These are phyloP conservation scores for Allygus modestus DNA, from an alignment of 2,888 invertebrate species.

Conservation along the genomic window DNA sequence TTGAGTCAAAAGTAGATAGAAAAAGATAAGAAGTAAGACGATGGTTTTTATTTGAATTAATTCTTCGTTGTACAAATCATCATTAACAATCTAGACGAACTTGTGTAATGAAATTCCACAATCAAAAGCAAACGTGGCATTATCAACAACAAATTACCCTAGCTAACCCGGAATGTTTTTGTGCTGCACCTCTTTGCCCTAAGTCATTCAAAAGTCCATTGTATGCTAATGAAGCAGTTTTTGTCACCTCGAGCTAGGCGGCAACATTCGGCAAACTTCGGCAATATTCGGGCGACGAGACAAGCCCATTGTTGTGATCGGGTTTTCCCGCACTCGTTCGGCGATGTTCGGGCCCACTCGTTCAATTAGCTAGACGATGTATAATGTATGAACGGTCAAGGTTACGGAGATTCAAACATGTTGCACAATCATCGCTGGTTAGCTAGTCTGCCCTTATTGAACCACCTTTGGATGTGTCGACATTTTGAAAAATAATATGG, in stretches of 20 bases:
- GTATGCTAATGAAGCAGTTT: background rate
- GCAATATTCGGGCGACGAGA: background rate
- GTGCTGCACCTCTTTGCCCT: background rate
- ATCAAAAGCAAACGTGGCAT: too few species aligned
- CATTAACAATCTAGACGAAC: too few species aligned
- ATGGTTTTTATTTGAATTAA: too few species aligned
- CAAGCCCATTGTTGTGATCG: background rate
- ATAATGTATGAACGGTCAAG: conserved; percentile 21
- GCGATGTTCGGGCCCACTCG: conserved; percentile 11
- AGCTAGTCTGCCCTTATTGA: background rate
- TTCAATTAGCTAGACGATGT: conserved; percentile 26
- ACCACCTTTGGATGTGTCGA: background rate
- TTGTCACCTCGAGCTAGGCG: background rate
- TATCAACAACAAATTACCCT: background rate
- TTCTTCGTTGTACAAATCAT: too few species aligned
- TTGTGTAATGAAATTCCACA: too few species aligned
- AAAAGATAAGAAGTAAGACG: too few species aligned
- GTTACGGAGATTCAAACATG: background rate
- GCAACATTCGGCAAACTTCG: conserved; percentile 1
- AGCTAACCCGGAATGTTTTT: background rate
- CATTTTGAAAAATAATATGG: too few species aligned
- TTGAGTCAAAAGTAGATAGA: too few species aligned
- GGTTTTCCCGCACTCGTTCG: background rate
- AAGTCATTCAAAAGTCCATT: conserved; percentile 15
- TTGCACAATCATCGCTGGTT: background rate